Base-by-base conservation (phyloP, 2,113 vertebrate genomes). In the Chaenocephalus aceratus region DNA sequence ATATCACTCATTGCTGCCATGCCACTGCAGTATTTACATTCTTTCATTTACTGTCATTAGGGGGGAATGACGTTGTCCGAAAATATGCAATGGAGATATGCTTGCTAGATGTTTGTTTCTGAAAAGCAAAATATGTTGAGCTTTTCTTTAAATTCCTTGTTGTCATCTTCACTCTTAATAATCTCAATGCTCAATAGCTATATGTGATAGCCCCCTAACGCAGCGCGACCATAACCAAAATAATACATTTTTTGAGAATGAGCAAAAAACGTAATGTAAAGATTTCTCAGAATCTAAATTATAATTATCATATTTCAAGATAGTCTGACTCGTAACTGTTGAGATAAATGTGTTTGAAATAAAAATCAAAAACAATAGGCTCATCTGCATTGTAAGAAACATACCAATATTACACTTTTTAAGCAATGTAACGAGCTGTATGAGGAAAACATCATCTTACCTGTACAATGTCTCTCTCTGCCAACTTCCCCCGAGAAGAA, bases 391-490 rank as follows among this genome's bases (percentile, higher is more conserved):
- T 26, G 23, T 13, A 0, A 12, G 26, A 16, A 61, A 75, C 12
- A 4, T 13, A n/a, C 2, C 36, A 58, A 10, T 59, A 45, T 21
- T 0, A 45, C 6, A 48, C 1, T 30, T 41, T 63, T 34, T n/a
- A 46, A 41, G 5, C 16, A 10, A 12, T 70, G 45, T 68, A 2
- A 69, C 6, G 11, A 54, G 6, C n/a, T 6, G 9, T 52, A 13
- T 46, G 10, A 79, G 70, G 66, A 41, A 63, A 72, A 56, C 3
- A 44, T 57, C 21, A 0, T 65, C 79, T 85, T 94, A 99, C 97
- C 97, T 99, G 97, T 54, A 98, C 97, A 3, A 99, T 98, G 91
- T 99, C 97, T 49, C 97, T 95, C 82, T 99, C 97, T 0, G 97
- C 97, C 90, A 97, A 87, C 86, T 97, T 97, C 26, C 97, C 97